Evolutionary conservation across 2,888 invertebrate genomes (phyloP).

Genomic region (Diploptera punctata): DNA sequence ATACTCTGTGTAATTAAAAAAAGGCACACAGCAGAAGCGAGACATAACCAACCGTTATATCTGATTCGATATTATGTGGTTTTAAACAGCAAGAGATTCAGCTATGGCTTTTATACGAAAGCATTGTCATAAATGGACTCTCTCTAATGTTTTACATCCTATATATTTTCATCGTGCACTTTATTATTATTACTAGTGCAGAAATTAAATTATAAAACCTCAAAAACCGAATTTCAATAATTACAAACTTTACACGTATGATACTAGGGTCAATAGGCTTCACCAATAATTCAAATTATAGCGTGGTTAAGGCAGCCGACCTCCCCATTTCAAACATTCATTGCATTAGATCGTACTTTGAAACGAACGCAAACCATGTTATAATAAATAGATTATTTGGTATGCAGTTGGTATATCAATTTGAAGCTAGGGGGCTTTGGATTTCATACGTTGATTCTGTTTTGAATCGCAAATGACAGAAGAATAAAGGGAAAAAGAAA

Average conservation of each 20-base stretch:
- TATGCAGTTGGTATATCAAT: not conserved
- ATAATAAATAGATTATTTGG: conserved; percentile 18
- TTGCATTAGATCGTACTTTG: conserved; percentile 3
- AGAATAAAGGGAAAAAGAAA: not conserved
- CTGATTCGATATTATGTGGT: not conserved
- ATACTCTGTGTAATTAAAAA: conserved; percentile 26
- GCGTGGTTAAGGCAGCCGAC: not conserved
- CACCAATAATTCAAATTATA: not conserved
- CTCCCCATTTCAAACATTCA: not conserved
- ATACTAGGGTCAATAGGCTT: not conserved
- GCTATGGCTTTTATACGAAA: not conserved
- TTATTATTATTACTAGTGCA: not conserved
- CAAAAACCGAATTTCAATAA: conserved; percentile 6
- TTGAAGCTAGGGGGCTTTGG: not conserved
- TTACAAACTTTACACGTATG: conserved; percentile 23
- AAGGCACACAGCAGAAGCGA: not conserved
- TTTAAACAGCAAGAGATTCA: not conserved
- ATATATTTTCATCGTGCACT: not conserved
- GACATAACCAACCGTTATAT: not conserved
- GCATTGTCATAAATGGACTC: not conserved
- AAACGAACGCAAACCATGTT: conserved; percentile 13
- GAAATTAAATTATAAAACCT: not conserved
- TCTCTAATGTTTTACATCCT: not conserved
- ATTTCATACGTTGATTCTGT: not conserved
- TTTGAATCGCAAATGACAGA: not conserved